A percentile compares a stretch with the other conserved stretches of the same genome.
Evolutionary conservation across 2,797 vertebrate species (phyloP).

Genomic region (Sebastes trivittatus): DNA sequence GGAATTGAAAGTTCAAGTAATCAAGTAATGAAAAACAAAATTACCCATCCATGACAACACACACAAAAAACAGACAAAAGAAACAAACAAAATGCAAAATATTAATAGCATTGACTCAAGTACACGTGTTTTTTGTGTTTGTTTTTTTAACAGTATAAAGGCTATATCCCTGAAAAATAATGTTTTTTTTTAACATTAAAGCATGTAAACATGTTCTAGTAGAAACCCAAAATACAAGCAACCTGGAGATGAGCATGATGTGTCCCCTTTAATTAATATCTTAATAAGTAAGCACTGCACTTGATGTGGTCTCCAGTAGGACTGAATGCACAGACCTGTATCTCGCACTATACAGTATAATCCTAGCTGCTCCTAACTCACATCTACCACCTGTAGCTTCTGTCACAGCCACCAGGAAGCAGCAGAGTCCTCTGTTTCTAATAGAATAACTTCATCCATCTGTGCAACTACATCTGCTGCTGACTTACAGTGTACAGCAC

Average conservation of each 20-base stretch:
- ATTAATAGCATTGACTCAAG: too few species aligned
- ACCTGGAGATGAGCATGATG: not conserved
- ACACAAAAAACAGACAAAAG: too few species aligned
- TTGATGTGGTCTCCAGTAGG: not conserved
- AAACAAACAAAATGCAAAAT: too few species aligned
- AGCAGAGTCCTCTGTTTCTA: constrained; percentile 32
- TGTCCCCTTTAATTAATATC: too few species aligned
- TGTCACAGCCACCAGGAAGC: constrained; percentile 58
- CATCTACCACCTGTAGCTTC: not conserved
- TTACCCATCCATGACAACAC: too few species aligned
- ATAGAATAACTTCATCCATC: not conserved
- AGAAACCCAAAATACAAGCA: not conserved
- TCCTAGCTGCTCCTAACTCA: not conserved
- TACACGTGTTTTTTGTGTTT: too few species aligned
- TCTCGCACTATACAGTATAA: not conserved
- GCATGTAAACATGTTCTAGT: not conserved
- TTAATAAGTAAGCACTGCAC: not conserved
- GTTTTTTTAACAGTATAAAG: too few species aligned
- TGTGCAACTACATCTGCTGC: constrained; percentile 1
- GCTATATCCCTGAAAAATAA: too few species aligned
- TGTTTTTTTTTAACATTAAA: not conserved
- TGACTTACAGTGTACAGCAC: not conserved
- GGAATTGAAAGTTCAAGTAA: too few species aligned
- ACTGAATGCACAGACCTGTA: not conserved
- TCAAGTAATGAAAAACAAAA: too few species aligned